Evolutionary conservation across 2,797 vertebrate genomes (phyloP), one percentile per base, ranked within the genome.

Genomic region (Alectoris magna): DNA sequence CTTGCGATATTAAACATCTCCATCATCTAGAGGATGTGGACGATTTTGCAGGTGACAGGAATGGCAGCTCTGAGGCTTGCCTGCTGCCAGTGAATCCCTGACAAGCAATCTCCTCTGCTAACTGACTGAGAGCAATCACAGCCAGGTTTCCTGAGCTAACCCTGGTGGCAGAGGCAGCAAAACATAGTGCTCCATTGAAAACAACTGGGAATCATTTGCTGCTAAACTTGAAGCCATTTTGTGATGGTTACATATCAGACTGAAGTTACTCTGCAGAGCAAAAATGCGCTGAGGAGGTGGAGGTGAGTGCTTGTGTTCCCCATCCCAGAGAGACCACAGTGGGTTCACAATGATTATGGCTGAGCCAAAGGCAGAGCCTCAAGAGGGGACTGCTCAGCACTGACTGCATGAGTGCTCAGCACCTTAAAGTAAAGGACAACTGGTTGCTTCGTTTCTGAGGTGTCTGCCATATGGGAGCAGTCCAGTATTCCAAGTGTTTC

Each of bases 381-480:
- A 12, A 27, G 46, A 59, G 41, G 36, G 77, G 39, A 81, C 29
- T 43, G n/a, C 22, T 18, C 48, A 64, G 53, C 38, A 2, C 15
- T 48, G 79, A n/a, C 55, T 75, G 27, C 4, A 2, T 27, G 19
- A 51, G 18, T 56, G 27, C 31, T 74, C 76, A 39, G 84, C 70
- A 92, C 60, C 83, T 68, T 84, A 39, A 84, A 73, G 67, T 9
- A 70, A 31, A 87, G 68, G 44, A 64, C 70, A 70, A 51, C 74
- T 46, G 76, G 34, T 27, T 70, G 55, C 73, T 71, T 91, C 0
- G 0, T 55, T 79, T 70, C 80, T 88, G 75, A 91, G 87, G 64
- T 95, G 70, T 85, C 71, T 92, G 89, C 89, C 60, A 38, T 94
- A 44, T 95, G 93, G 94, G 91, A 95, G 44, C 75, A 76, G 44